Evolutionary conservation across 2,797 vertebrate species (phyloP).

Genomic region (Rhinichthys osculus): DNA sequence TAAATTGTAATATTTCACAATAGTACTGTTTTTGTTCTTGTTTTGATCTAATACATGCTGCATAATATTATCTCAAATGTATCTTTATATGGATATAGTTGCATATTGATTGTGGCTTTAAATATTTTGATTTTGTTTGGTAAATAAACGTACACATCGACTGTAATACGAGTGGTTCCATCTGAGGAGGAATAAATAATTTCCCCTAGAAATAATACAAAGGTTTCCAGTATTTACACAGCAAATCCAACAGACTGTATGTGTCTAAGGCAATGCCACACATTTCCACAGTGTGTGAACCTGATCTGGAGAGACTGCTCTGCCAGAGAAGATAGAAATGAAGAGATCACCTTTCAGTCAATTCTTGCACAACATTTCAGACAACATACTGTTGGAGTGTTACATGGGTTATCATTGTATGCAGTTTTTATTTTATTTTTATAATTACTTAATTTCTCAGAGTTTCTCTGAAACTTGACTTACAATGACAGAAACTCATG

Average conservation of each 20-base stretch:
- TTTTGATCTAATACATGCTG: background rate
- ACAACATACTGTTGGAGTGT: background rate
- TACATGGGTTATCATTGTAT: conserved; percentile 6
- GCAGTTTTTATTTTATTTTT: background rate
- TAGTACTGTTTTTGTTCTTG: background rate
- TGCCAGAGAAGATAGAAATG: conserved; percentile 74
- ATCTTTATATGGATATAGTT: background rate
- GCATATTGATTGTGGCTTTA: background rate
- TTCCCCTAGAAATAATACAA: conserved; percentile 48
- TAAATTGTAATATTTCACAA: background rate
- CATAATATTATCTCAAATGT: background rate
- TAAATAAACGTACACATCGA: background rate
- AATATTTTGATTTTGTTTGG: conserved; percentile 4
- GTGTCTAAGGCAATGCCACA: conserved; percentile 41
- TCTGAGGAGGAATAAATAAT: conserved; percentile 47
- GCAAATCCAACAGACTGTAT: conserved; percentile 49
- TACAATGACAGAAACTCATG: background rate
- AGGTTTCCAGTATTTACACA: conserved; percentile 52
- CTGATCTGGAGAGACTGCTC: conserved; percentile 70
- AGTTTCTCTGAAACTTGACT: background rate
- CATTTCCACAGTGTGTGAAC: conserved; percentile 71
- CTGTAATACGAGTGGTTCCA: conserved; percentile 19
- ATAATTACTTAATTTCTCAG: background rate
- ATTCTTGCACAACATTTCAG: conserved; percentile 6
- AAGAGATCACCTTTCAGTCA: conserved; percentile 68